These are phyloP conservation scores for Moxostoma hubbsi DNA, from an alignment of 2,797 vertebrate genomes.

Conservation along the genomic window DNA sequence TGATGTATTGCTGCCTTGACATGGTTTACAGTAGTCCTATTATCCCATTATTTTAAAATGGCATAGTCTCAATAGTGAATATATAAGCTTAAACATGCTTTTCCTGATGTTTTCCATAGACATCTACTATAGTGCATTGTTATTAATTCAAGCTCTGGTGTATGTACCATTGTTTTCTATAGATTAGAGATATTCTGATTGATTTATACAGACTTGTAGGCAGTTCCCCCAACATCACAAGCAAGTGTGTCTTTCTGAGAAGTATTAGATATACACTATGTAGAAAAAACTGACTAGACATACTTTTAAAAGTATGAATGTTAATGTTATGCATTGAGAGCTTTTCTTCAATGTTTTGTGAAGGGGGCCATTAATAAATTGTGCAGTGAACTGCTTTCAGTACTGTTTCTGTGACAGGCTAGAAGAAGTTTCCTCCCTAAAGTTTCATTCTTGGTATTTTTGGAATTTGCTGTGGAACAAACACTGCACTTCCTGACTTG, in stretches of 20 bases:
- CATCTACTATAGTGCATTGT: too few relatives aligned
- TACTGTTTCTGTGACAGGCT: constrained; percentile 39
- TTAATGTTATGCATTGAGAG: background rate
- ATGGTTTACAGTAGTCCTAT: background rate
- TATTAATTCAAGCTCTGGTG: background rate
- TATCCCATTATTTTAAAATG: background rate
- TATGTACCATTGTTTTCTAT: background rate
- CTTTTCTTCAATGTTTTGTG: constrained; percentile 4
- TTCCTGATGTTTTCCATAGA: background rate
- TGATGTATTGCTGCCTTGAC: constrained; percentile 3
- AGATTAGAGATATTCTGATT: background rate
- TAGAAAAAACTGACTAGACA: background rate
- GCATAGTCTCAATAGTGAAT: background rate
- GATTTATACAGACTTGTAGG: background rate
- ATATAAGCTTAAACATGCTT: background rate
- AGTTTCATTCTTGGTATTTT: constrained; percentile 79
- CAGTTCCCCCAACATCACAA: background rate
- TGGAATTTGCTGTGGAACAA: constrained; percentile 83
- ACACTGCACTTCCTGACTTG: constrained; percentile 79
- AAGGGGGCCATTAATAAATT: constrained; percentile 5
- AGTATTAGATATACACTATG: background rate
- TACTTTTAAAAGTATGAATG: background rate
- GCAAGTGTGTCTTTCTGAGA: background rate
- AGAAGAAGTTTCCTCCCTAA: constrained; percentile 70
- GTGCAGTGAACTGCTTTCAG: background rate